These are phyloP conservation scores for Lymantria monacha DNA, from an alignment of 2,888 invertebrate genomes.

Conservation along the genomic window DNA sequence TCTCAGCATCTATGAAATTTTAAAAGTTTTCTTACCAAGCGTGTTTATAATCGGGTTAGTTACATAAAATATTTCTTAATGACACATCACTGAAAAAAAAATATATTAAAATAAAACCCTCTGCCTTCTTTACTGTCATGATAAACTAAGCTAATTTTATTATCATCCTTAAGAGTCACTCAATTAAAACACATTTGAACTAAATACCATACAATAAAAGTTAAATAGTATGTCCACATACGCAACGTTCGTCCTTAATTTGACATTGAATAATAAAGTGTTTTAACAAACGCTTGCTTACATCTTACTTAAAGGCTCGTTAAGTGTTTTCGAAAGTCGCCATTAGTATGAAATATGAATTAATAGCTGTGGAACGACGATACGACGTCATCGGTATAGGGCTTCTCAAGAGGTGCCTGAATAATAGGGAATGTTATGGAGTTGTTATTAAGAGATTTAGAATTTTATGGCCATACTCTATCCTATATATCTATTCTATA, in stretches of 20 bases:
- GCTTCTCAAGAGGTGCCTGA: slow-evolving; percentile 41
- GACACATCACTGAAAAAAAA: too few species aligned
- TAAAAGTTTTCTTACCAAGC: too few species aligned
- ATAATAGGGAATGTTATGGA: slow-evolving; percentile 22
- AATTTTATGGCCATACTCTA: not conserved
- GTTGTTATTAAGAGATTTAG: not conserved
- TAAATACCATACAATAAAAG: too few species aligned
- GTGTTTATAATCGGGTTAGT: too few species aligned
- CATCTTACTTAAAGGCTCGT: slow-evolving; percentile 64
- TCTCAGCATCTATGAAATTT: too few species aligned
- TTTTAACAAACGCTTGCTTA: slow-evolving; percentile 47
- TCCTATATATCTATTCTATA: too few species aligned
- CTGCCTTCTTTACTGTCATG: too few species aligned
- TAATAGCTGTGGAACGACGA: slow-evolving; percentile 61
- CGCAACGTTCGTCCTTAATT: slow-evolving; percentile 22
- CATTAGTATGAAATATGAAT: slow-evolving; percentile 78
- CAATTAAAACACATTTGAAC: too few species aligned
- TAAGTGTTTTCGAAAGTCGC: slow-evolving; percentile 74
- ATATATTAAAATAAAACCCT: too few species aligned
- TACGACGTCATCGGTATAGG: slow-evolving; percentile 62
- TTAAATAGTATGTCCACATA: not conserved
- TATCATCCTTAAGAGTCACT: too few species aligned
- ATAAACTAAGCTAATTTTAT: too few species aligned
- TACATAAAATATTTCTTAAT: too few species aligned
- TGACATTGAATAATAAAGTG: slow-evolving; percentile 45